Conservation (phyloP, 2,797 vertebrate genomes). For the Darevskia nairensis region DNA sequence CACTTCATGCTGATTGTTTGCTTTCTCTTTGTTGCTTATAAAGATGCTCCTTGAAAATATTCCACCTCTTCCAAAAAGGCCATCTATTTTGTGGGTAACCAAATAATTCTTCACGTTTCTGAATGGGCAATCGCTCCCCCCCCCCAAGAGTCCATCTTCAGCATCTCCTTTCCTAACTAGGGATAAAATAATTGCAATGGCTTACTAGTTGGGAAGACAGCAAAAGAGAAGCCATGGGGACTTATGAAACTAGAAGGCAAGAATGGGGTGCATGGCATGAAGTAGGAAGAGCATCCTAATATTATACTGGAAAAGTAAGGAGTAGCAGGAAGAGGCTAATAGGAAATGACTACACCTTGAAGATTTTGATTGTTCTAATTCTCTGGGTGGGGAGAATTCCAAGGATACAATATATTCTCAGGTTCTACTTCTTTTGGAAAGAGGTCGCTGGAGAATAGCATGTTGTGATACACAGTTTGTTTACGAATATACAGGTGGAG, state of each 20-base stretch:
- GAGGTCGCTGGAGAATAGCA: no score
- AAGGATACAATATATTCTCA: no score
- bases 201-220: background rate
- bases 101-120: background rate
- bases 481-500: no score
- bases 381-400: no score
- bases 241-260: background rate
- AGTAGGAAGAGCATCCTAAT: background rate
- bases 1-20: background rate
- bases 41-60: background rate
- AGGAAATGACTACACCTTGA: background rate
- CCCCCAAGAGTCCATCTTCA: background rate
- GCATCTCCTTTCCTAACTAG: background rate
- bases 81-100: constrained; percentile 6
- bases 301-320: background rate
- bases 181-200: background rate
- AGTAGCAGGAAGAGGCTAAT: background rate
- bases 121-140: background rate
- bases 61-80: constrained; percentile 4
- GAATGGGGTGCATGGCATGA: background rate
- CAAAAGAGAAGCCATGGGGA: background rate
- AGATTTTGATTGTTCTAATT: no score
- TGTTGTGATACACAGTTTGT: no score
- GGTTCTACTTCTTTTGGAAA: no score
- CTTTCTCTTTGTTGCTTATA: constrained; percentile 42